Conservation (phyloP, 2,888 invertebrate species). For the Leucoma salicis region DNA sequence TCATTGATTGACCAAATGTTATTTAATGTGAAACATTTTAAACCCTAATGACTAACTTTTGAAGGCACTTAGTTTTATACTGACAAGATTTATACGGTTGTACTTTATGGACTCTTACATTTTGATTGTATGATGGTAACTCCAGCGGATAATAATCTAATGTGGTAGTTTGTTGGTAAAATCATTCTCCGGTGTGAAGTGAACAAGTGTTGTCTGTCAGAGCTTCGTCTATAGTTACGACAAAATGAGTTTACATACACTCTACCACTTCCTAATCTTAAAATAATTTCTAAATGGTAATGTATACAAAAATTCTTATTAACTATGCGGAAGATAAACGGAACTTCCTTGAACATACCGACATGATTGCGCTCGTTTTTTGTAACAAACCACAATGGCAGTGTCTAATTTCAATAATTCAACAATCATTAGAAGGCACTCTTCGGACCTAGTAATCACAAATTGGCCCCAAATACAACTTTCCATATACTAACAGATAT, state of each 20-base stretch:
- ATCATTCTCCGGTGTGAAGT: conserved; percentile 36
- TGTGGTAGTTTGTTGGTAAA: conserved; percentile 53
- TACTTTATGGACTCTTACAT: conserved; percentile 73
- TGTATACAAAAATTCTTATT: conserved; percentile 72
- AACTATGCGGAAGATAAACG: conserved; percentile 73
- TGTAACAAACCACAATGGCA: conserved; percentile 55
- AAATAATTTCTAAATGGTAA: conserved; percentile 77
- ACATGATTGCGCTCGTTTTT: conserved; percentile 51
- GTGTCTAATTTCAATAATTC: conserved; percentile 48
- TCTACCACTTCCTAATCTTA: conserved; percentile 57
- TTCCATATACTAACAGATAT: conserved; percentile 47
- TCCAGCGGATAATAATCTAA: conserved; percentile 67
- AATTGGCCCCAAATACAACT: conserved; percentile 62
- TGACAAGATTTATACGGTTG: conserved; percentile 77
- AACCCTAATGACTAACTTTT: conserved; percentile 78
- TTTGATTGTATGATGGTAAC: conserved; percentile 81
- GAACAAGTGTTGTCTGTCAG: conserved; percentile 4
- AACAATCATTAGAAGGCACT: conserved; percentile 70
- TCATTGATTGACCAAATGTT: conserved; percentile 39
- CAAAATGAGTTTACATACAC: conserved; percentile 43
- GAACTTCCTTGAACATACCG: conserved; percentile 47
- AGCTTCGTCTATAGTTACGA: conserved; percentile 22
- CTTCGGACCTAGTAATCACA: conserved; percentile 44
- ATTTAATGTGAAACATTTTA: conserved; percentile 59
- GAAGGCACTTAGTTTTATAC: conserved; percentile 78